phyloP scores from a whole-genome alignment of 2,113 vertebrate genomes.

The Rhynchomys soricoides region DNA sequence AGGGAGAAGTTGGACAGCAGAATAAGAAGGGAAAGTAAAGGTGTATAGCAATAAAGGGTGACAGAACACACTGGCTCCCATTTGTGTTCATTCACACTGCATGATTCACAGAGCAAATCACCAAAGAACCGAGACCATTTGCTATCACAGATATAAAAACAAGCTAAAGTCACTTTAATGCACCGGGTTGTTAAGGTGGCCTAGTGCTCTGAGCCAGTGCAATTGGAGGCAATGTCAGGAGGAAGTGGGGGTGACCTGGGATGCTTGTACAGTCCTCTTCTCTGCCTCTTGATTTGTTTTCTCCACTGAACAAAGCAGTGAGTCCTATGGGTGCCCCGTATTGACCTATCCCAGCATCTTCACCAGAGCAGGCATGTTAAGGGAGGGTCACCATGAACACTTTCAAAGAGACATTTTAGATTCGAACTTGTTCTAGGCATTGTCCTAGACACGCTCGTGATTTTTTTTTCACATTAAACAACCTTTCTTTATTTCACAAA shows the following conservation, averaged over 20 bases:
- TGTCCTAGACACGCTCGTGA: neutral
- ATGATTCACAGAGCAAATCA: neutral
- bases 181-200: neutral
- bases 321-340: fast-evolving
- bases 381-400: neutral
- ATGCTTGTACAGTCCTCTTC: neutral
- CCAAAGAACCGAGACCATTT: too few relatives aligned
- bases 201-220: fast-evolving
- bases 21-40: neutral
- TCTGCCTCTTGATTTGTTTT: neutral
- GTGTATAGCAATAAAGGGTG: neutral
- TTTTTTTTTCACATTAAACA: neutral
- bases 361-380: neutral
- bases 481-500: neutral
- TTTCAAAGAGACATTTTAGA: neutral
- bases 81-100: neutral
- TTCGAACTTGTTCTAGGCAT: neutral
- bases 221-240: fast-evolving
- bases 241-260: fast-evolving
- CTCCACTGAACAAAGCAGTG: neutral
- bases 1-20: neutral
- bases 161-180: neutral
- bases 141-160: neutral
- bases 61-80: neutral
- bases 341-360: fast-evolving